A percentile compares a stretch with the other conserved stretches of the same genome.
These are phyloP conservation scores for Plestiodon gilberti DNA, from an alignment of 2,113 vertebrate species.

Conservation along the genomic window DNA sequence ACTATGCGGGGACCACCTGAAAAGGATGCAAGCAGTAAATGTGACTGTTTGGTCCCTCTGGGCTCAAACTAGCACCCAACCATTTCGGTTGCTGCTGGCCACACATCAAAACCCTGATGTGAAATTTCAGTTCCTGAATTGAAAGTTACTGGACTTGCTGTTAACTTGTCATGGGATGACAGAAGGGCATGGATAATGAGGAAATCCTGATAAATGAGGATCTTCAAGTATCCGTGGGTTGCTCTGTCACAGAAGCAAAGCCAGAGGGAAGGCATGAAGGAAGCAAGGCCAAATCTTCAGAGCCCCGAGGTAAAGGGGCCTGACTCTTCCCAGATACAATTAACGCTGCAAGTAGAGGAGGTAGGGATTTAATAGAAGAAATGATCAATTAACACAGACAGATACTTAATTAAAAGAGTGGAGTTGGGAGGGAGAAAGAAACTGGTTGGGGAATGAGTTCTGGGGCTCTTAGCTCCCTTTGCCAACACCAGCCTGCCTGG, in stretches of 20 bases:
- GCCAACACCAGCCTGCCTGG: not conserved
- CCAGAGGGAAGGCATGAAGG: not conserved
- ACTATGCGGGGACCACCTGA: not conserved
- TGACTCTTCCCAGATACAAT: not conserved
- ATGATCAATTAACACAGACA: constrained; percentile 13
- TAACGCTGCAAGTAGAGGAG: not conserved
- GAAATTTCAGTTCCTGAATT: not conserved
- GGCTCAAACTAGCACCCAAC: not conserved
- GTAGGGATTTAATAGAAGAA: constrained; percentile 2
- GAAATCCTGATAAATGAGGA: not conserved
- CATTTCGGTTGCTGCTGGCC: not conserved
- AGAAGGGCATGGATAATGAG: no score
- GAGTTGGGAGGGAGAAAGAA: not conserved
- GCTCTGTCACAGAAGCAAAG: not conserved
- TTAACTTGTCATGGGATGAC: not conserved
- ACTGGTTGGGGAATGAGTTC: not conserved
- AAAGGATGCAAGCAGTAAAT: not conserved
- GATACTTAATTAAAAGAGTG: constrained; percentile 27
- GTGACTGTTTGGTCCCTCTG: no score
- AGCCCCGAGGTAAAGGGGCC: not conserved
- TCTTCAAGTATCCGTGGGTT: not conserved
- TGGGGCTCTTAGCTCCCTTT: not conserved
- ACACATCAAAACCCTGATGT: not conserved
- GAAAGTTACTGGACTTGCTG: not conserved
- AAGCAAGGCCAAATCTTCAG: not conserved